These are phyloP conservation scores for Berghia stephanieae DNA, from an alignment of 1,140 invertebrate genomes.

Conservation along the genomic window DNA sequence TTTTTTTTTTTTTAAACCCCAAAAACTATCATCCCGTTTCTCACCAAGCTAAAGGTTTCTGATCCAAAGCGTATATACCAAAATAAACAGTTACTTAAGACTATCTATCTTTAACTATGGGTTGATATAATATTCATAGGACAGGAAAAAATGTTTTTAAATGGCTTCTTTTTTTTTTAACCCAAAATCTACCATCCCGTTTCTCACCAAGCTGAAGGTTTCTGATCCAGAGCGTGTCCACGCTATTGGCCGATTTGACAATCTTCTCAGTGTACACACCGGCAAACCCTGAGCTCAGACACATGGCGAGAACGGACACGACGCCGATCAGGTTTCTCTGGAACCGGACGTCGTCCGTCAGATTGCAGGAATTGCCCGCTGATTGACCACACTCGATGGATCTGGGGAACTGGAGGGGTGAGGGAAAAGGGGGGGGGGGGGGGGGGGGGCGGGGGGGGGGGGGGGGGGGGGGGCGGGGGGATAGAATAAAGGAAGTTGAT, in stretches of 20 bases:
- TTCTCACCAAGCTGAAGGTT: conserved; percentile 72
- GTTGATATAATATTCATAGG: too few species aligned
- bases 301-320: conserved; percentile 86
- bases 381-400: conserved; percentile 25
- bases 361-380: neutral
- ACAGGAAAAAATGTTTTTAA: too few species aligned
- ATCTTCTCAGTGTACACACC: conserved; percentile 99
- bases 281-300: conserved; percentile 95
- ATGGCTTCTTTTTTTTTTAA: too few species aligned
- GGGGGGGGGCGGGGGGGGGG: neutral
- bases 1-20: too few species aligned
- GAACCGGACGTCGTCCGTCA: conserved; percentile 19
- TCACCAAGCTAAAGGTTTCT: conserved; percentile 73
- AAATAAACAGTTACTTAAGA: too few species aligned
- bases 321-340: conserved; percentile 78
- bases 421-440: neutral
- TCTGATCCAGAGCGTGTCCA: conserved; percentile 87
- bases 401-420: neutral
- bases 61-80: conserved; percentile 90
- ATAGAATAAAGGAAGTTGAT: too few species aligned
- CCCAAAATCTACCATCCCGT: too few species aligned
- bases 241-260: conserved; percentile 78
- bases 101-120: too few species aligned
- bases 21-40: too few species aligned
- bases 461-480: too few species aligned